These are phyloP conservation scores for Calosoma granatense DNA, from an alignment of 1,140 invertebrate species.

Conservation along the genomic window DNA sequence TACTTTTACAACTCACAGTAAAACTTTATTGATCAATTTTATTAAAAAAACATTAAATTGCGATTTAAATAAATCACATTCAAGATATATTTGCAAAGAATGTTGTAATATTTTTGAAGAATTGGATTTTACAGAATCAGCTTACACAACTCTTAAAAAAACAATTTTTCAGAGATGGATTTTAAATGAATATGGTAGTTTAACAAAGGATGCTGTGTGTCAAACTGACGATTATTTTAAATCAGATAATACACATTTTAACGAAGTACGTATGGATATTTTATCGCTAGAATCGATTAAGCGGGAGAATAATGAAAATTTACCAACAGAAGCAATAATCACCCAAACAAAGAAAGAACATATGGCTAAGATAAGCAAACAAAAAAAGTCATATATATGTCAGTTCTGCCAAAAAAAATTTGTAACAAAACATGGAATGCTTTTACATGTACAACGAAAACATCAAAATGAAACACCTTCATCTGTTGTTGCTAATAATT, in stretches of 20 bases:
- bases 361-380: constrained; percentile 13
- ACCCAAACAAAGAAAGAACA: no score
- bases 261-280: no score
- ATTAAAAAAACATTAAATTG: not conserved
- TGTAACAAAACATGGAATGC: constrained; percentile 10
- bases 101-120: constrained; percentile 1
- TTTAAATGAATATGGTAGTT: not conserved
- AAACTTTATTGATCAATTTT: not conserved
- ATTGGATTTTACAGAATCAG: constrained; percentile 1
- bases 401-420: constrained; percentile 13
- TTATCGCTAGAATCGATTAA: not conserved
- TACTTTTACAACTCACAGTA: constrained; percentile 2
- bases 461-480: constrained; percentile 3
- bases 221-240: constrained; percentile 1
- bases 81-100: constrained; percentile 2
- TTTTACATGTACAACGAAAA: constrained; percentile 7
- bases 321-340: not conserved
- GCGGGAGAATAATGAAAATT: not conserved
- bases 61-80: not conserved
- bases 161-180: not conserved
- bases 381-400: constrained; percentile 17
- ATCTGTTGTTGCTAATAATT: constrained; percentile 2
- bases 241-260: not conserved
- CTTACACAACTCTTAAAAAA: not conserved
- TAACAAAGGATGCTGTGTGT: not conserved